Conservation (phyloP, 2,888 invertebrate species). For the Colostygia pectinataria region DNA sequence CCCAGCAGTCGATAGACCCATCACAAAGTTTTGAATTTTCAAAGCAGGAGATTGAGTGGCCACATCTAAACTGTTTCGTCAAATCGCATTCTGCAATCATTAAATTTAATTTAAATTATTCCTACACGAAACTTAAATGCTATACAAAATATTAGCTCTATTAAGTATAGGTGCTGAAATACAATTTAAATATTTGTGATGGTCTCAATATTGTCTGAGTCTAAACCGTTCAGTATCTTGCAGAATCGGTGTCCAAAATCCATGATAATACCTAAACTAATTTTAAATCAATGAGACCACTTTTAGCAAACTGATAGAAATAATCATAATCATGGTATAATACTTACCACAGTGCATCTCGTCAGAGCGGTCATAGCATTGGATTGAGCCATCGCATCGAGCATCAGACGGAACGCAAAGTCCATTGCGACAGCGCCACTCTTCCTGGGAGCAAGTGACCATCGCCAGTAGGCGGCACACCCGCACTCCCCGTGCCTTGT, state of each 20-base stretch:
- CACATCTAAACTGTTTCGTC: conserved; percentile 87
- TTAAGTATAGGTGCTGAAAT: no score
- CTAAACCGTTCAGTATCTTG: no score
- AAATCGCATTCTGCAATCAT: conserved; percentile 85
- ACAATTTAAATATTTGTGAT: no score
- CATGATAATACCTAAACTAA: no score
- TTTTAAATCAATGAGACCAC: no score
- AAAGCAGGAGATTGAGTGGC: conserved; percentile 88
- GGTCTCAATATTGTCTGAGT: no score
- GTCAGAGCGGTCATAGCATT: conserved; percentile 89
- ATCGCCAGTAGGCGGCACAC: conserved; percentile 82
- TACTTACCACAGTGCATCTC: conserved; percentile 87
- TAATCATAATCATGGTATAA: no score
- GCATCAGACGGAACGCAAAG: conserved; percentile 85
- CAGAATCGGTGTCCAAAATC: no score
- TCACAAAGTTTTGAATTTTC: conserved; percentile 87
- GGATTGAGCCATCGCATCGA: conserved; percentile 87
- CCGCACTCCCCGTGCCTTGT: conserved; percentile 76
- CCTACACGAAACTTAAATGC: no score
- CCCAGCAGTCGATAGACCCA: conserved; percentile 90
- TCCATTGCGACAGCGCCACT: conserved; percentile 89
- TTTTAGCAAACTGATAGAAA: no score
- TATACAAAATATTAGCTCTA: no score
- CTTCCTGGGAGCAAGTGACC: conserved; percentile 83
- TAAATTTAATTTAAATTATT: no score